Evolutionary conservation across 2,113 vertebrate genomes (phyloP).

Genomic region (Rhabdornis inornatus): DNA sequence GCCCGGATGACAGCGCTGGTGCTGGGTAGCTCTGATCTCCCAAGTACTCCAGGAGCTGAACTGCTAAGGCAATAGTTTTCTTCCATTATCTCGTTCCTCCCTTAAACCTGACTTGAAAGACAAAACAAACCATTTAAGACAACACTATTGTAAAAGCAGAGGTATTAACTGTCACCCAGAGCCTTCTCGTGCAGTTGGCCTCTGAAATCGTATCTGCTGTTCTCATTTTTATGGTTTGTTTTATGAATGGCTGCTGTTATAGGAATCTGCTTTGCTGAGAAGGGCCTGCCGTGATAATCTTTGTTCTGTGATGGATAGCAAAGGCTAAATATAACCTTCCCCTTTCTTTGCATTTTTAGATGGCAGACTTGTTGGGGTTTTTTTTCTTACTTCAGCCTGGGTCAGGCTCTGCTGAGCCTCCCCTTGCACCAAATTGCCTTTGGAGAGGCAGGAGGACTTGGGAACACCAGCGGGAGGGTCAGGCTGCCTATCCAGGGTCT

Average conservation of each 20-base stretch:
- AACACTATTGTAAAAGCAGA: not conserved
- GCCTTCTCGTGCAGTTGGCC: not conserved
- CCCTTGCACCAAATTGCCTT: not conserved
- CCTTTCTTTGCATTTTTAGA: not conserved
- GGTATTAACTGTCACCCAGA: not conserved
- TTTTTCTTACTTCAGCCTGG: not conserved
- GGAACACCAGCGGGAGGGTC: not conserved
- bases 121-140: conserved; percentile 10
- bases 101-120: not conserved
- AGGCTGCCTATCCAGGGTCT: not conserved
- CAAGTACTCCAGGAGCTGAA: not conserved
- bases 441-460: not conserved
- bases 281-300: not conserved
- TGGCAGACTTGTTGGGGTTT: not conserved
- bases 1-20: not conserved
- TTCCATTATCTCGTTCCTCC: not conserved
- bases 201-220: not conserved
- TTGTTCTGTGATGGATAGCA: not conserved
- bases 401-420: not conserved
- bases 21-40: not conserved
- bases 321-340: not conserved
- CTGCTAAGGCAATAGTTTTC: not conserved
- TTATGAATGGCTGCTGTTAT: not conserved
- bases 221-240: not conserved
- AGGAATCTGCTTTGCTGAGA: not conserved